Evolutionary conservation across 2,113 vertebrate genomes (phyloP).

Genomic region (Theristicus caerulescens): DNA sequence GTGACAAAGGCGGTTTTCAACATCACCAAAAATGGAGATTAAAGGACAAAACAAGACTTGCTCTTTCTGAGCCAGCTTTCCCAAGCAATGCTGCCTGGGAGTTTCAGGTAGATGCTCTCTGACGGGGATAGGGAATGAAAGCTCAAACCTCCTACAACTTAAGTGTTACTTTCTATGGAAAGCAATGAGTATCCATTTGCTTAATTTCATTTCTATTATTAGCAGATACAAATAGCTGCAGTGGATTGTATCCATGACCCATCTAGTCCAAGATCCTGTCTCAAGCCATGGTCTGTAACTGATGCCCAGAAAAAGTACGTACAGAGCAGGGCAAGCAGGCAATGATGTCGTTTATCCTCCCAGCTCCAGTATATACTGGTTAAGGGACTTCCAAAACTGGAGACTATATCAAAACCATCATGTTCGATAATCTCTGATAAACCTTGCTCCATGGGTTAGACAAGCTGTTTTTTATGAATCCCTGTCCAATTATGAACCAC

Average conservation of each 20-base stretch:
- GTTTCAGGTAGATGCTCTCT: neutral
- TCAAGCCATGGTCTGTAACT: neutral
- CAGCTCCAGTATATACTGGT: neutral
- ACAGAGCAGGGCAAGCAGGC: neutral
- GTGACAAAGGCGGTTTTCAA: neutral
- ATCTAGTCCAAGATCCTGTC: neutral
- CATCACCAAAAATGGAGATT: neutral
- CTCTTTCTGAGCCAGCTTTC: neutral
- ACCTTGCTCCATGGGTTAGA: neutral
- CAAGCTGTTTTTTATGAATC: neutral
- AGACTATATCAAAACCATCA: neutral
- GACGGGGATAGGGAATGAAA: neutral
- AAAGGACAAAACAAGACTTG: neutral
- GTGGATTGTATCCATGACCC: neutral
- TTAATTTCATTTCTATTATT: neutral
- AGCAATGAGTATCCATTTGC: fast-evolving
- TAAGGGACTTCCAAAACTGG: neutral
- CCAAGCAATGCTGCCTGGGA: neutral
- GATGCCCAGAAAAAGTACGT: neutral
- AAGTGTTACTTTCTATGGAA: neutral
- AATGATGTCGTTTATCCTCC: neutral
- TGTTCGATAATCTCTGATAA: neutral
- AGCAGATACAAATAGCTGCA: neutral
- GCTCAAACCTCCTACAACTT: neutral
- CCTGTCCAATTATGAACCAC: neutral